Percentiles rank a stretch among this genome's conserved stretches.
Evolutionary conservation across 2,113 vertebrate genomes (phyloP).

Genomic region (Pseudolaguvia tuberculata): DNA sequence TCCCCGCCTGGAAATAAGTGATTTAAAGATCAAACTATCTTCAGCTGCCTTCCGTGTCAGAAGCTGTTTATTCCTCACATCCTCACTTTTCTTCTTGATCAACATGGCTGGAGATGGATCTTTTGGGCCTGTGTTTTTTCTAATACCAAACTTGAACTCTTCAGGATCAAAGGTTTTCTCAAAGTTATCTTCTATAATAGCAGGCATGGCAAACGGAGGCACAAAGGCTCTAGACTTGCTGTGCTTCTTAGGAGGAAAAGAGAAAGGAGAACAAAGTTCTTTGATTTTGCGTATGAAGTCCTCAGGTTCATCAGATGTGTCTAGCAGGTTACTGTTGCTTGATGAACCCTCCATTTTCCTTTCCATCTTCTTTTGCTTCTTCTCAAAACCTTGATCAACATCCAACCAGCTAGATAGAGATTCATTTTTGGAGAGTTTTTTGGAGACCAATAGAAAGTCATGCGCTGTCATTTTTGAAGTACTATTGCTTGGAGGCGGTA

Average conservation of each 20-base stretch:
- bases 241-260: slow-evolving; percentile 81
- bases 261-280: slow-evolving; percentile 76
- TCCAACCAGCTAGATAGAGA: slow-evolving; percentile 61
- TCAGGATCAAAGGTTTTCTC: slow-evolving; percentile 85
- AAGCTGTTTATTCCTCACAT: slow-evolving; percentile 63
- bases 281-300: slow-evolving; percentile 86
- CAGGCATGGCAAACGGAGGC: slow-evolving; percentile 80
- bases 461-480: slow-evolving; percentile 24
- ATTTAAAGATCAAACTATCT: slow-evolving; percentile 74
- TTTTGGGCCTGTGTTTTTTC: slow-evolving; percentile 63
- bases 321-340: slow-evolving; percentile 71
- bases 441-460: slow-evolving; percentile 42
- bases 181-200: slow-evolving; percentile 84
- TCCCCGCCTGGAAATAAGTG: slow-evolving; percentile 49
- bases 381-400: slow-evolving; percentile 58
- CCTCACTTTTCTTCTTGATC: slow-evolving; percentile 75
- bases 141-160: slow-evolving; percentile 81
- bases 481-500: slow-evolving; percentile 5
- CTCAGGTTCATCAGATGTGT: slow-evolving; percentile 76
- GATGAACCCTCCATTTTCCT: slow-evolving; percentile 59
- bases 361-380: slow-evolving; percentile 53
- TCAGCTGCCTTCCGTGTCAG: slow-evolving; percentile 70
- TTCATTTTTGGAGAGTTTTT: slow-evolving; percentile 28
- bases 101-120: slow-evolving; percentile 73
- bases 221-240: slow-evolving; percentile 69